phyloP scores from a whole-genome alignment of 2,113 vertebrate species.

The Columba janthina region DNA sequence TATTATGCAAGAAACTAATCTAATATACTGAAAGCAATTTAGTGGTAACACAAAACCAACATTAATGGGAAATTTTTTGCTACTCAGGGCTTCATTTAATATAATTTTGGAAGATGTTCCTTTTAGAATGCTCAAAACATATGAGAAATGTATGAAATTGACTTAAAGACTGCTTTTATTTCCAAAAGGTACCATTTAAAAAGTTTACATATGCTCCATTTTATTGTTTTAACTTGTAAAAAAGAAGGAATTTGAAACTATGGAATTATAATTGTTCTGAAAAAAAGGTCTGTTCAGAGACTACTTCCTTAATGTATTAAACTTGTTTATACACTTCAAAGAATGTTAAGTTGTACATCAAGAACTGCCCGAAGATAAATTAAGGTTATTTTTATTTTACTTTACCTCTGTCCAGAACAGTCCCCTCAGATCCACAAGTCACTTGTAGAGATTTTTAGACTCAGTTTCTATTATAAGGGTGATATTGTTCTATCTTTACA shows the following conservation, averaged over 20 bases:
- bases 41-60: not conserved
- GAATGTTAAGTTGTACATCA: constrained; percentile 1
- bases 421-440: not conserved
- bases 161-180: constrained; percentile 9
- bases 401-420: constrained; percentile 5
- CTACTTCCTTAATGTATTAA: constrained; percentile 18
- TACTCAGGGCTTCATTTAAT: constrained; percentile 7
- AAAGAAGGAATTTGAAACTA: constrained; percentile 30
- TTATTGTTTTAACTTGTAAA: constrained; percentile 65
- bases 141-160: constrained; percentile 6
- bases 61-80: not conserved
- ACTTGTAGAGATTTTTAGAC: constrained; percentile 3
- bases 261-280: constrained; percentile 44
- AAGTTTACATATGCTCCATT: constrained; percentile 56
- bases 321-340: constrained; percentile 33
- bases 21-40: constrained; percentile 4
- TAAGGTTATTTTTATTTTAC: not conserved
- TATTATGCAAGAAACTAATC: not conserved
- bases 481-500: not conserved
- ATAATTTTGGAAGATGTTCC: constrained; percentile 43
- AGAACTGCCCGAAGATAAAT: constrained; percentile 3
- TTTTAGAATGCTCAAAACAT: constrained; percentile 44
- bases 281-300: not conserved
- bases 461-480: not conserved
- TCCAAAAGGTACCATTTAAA: constrained; percentile 47